Base-by-base conservation (phyloP, 2,888 invertebrate species). In the Drosophila trichaetosa region DNA sequence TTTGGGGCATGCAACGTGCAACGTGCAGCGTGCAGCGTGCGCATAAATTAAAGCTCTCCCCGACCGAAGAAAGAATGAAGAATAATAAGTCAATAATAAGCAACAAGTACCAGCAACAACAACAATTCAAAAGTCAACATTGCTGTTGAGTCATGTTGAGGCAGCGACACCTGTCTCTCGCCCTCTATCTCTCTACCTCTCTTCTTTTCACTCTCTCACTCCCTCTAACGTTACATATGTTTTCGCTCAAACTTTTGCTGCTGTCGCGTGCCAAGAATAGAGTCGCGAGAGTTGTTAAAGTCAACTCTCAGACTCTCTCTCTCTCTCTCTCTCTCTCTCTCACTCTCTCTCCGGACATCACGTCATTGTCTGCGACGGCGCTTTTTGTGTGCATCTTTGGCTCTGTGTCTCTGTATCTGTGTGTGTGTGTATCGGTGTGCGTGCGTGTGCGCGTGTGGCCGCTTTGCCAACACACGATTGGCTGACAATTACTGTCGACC, bases 1-100 rank as follows among this genome's bases (percentile, higher is more conserved):
- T 84, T 81, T 69, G 81, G 79, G 84, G 70, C 78, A 78, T 74
- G 73, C 68, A 56, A 66, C 76, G 60, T 64, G 73, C 42, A 42
- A 21, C 42, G 42, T n/a, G 40, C 69, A 61, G 69, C 73, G 61
- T n/a, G n/a, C 69, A 61, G 69, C 73, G 64, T 66, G 67, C 62
- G 84, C 79, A 84, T 84, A 87, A 79, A 82, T 87, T 82, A 79
- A 73, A 33, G 7, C 21, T 34, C 38, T 67, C 36, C 48, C 38
- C 65, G 31, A 36, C 46, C 24, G 52, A 74, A 70, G 54, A 62
- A 78, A 54, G 42, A 65, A 68, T 42, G 46, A 67, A 66, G 33
- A 34, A 65, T 49, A 71, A n/a, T 27, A 33, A 33, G 42, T 21
- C 10, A 57, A 40, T 36, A 51, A 46, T 29, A 27, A 34, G 38